These are phyloP conservation scores for Eustalomyia histrio DNA, from an alignment of 2,888 invertebrate genomes.

Conservation along the genomic window DNA sequence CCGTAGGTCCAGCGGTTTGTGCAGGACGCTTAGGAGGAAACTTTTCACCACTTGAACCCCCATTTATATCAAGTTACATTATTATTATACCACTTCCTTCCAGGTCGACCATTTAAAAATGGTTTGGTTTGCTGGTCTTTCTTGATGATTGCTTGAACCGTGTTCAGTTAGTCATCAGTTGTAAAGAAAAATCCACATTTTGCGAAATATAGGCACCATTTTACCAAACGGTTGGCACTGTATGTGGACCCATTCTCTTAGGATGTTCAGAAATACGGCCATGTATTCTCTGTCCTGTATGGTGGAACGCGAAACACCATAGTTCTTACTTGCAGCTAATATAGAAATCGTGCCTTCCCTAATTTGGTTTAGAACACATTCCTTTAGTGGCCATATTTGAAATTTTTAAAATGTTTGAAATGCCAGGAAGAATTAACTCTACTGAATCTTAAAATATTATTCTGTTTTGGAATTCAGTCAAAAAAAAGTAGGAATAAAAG, in stretches of 20 bases:
- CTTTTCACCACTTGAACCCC: no score
- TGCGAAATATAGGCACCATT: conserved; percentile 17
- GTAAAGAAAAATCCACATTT: conserved; percentile 33
- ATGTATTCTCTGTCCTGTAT: conserved; percentile 18
- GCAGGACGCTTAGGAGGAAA: no score
- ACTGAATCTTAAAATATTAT: no score
- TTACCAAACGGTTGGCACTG: conserved; percentile 11
- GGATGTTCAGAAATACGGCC: conserved; percentile 6
- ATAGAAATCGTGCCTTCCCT: conserved; percentile 7
- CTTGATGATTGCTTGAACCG: conserved; percentile 29
- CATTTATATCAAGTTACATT: no score
- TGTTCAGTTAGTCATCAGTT: conserved; percentile 33
- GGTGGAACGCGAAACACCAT: conserved; percentile 38
- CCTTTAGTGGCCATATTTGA: no score
- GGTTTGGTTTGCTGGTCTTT: conserved; percentile 13
- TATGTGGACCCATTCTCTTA: not conserved
- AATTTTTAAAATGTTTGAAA: no score
- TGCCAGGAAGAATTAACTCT: no score
- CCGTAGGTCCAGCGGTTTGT: no score
- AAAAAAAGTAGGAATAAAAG: no score
- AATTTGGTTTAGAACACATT: no score
- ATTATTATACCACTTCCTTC: conserved; percentile 34
- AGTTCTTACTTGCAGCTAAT: conserved; percentile 31
- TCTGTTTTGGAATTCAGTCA: no score
- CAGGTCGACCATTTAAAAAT: conserved; percentile 29